Evolutionary conservation across 2,888 invertebrate genomes (phyloP).

Genomic region (Thecophora atra): DNA sequence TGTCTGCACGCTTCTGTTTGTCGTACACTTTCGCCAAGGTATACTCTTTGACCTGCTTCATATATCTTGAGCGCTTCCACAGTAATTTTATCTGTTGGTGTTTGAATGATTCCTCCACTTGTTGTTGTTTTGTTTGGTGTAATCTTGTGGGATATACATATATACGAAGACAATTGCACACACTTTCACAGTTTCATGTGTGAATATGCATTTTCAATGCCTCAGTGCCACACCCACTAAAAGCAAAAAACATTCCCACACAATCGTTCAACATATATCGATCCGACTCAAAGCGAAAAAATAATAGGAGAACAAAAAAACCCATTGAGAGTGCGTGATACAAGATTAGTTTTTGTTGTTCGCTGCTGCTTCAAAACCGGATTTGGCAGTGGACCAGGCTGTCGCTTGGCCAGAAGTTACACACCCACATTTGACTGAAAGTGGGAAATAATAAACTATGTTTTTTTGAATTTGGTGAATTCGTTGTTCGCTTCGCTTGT

Average conservation of each 20-base stretch:
- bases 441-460: slow-evolving; percentile 25
- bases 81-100: neutral
- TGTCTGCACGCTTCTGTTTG: no score
- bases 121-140: neutral
- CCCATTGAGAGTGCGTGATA: slow-evolving; percentile 14
- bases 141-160: neutral
- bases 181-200: neutral
- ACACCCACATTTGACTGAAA: slow-evolving; percentile 29
- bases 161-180: no score
- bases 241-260: slow-evolving; percentile 19
- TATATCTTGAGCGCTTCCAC: neutral
- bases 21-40: no score
- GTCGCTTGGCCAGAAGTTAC: no score
- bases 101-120: no score
- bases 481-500: no score
- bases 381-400: slow-evolving; percentile 26
- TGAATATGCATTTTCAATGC: slow-evolving; percentile 2
- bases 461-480: no score
- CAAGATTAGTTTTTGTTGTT: slow-evolving; percentile 25
- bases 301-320: slow-evolving; percentile 6
- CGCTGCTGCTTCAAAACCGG: slow-evolving; percentile 2
- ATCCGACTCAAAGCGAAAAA: slow-evolving; percentile 26
- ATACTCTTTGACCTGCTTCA: neutral
- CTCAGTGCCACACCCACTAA: slow-evolving; percentile 42
- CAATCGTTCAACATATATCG: slow-evolving; percentile 2